phyloP scores from a whole-genome alignment of 2,888 invertebrate species.

The Aleiodes leptofemur region DNA sequence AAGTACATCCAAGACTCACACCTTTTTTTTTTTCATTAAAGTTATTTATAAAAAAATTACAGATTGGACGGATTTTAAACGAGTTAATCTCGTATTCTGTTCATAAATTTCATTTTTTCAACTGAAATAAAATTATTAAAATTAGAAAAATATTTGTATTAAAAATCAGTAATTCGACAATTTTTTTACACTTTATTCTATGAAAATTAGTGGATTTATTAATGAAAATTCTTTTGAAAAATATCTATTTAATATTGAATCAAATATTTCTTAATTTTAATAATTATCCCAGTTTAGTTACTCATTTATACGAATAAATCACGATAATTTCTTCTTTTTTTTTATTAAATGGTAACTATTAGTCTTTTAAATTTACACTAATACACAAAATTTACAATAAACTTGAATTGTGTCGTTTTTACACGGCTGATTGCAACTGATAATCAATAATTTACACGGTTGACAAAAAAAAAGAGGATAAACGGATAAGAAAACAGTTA shows the following conservation, averaged over 20 bases:
- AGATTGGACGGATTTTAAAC: conserved; percentile 50
- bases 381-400: conserved; percentile 2
- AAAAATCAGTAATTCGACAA: not conserved
- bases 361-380: conserved; percentile 16
- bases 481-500: conserved; percentile 15
- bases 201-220: too few species aligned
- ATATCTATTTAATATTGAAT: not conserved
- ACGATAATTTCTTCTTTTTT: not conserved
- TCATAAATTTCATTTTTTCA: conserved; percentile 1
- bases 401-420: conserved; percentile 2
- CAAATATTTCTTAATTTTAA: conserved; percentile 22
- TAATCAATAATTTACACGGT: not conserved
- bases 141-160: conserved; percentile 12
- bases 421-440: conserved; percentile 6
- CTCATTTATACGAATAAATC: not conserved
- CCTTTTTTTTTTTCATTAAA: conserved; percentile 30
- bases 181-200: not conserved
- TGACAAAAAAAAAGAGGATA: not conserved
- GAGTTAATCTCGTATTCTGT: conserved; percentile 32
- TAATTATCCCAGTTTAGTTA: conserved; percentile 8
- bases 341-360: not conserved
- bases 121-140: conserved; percentile 11
- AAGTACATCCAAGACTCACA: conserved; percentile 39
- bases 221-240: not conserved
- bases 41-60: conserved; percentile 41